Conservation (phyloP, 1,140 invertebrate species). For the Solenopsis fugax region DNA sequence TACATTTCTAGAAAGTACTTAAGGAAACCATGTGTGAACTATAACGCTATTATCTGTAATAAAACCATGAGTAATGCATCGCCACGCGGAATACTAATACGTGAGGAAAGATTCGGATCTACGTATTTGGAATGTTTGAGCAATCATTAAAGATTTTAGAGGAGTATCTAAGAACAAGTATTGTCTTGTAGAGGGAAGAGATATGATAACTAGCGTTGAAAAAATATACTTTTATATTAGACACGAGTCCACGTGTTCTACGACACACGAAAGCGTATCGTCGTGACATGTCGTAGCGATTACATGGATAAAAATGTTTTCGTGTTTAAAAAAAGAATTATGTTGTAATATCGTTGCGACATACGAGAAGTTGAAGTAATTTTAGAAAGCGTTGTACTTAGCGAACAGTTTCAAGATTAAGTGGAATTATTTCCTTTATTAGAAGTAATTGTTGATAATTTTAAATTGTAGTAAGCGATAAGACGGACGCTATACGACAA, state of each 20-base stretch:
- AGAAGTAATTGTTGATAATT: slow-evolving; percentile 48
- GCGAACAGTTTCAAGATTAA: background rate
- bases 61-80: background rate
- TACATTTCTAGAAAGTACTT: slow-evolving; percentile 41
- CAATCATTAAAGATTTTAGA: background rate
- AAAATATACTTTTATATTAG: background rate
- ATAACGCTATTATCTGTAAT: background rate
- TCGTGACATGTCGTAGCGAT: background rate
- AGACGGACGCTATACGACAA: slow-evolving; percentile 44
- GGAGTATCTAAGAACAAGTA: background rate
- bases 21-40: background rate
- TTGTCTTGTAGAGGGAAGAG: background rate
- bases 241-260: background rate
- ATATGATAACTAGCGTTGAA: background rate
- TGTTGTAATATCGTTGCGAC: slow-evolving; percentile 61
- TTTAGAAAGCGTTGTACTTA: background rate
- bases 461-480: slow-evolving; percentile 32
- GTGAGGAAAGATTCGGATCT: background rate
- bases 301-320: slow-evolving; percentile 31
- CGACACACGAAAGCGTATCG: background rate
- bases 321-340: background rate
- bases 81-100: background rate
- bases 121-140: background rate
- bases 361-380: slow-evolving; percentile 23
- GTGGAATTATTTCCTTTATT: slow-evolving; percentile 13